phyloP scores from a whole-genome alignment of 1,140 invertebrate species.

The Lepidurus couesii region DNA sequence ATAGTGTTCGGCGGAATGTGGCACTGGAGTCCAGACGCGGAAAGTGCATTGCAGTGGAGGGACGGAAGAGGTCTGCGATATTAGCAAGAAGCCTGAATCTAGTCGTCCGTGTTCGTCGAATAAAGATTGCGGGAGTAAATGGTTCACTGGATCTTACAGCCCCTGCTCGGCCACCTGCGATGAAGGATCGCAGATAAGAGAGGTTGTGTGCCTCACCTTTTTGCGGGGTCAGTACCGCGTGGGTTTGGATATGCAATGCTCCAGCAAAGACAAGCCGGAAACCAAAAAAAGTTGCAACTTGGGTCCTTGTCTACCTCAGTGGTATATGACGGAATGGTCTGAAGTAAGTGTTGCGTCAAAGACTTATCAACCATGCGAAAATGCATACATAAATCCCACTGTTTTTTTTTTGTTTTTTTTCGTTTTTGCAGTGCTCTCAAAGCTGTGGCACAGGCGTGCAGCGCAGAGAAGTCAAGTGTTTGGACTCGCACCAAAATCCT shows the following conservation, averaged over 20 bases:
- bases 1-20: conserved; percentile 51
- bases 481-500: conserved; percentile 49
- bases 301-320: conserved; percentile 52
- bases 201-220: conserved; percentile 57
- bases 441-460: conserved; percentile 58
- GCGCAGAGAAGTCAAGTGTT: conserved; percentile 54
- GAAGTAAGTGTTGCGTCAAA: conserved; percentile 43
- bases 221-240: conserved; percentile 42
- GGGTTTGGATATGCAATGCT: conserved; percentile 46
- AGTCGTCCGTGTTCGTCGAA: conserved; percentile 56
- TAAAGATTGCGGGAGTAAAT: conserved; percentile 58
- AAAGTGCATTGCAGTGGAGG: conserved; percentile 56
- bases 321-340: conserved; percentile 59
- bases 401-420: conserved; percentile 29
- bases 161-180: conserved; percentile 60
- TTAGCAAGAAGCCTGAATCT: conserved; percentile 51
- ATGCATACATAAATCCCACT: not conserved
- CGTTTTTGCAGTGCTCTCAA: conserved; percentile 45
- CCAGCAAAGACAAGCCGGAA: conserved; percentile 44
- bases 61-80: conserved; percentile 46
- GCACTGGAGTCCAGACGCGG: conserved; percentile 57
- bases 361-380: not conserved
- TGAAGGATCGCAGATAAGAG: conserved; percentile 53
- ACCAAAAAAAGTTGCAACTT: conserved; percentile 47
- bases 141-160: conserved; percentile 63